phyloP scores from a whole-genome alignment of 2,113 vertebrate species.

The Siphamia tubifer region DNA sequence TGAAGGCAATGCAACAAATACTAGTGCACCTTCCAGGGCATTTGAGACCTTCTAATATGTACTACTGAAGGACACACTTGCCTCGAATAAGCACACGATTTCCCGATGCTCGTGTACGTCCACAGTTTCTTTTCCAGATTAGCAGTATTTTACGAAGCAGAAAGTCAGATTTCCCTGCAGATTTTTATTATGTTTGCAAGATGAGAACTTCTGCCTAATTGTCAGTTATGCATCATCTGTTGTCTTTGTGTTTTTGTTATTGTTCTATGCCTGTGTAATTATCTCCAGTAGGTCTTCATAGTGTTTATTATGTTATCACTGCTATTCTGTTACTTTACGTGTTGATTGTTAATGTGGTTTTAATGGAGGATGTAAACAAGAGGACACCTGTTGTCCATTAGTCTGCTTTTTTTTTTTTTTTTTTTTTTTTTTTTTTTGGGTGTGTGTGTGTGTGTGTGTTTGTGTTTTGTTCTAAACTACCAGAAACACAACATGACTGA shows the following conservation, averaged over 20 bases:
- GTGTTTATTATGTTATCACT: slow-evolving; percentile 49
- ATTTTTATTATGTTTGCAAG: slow-evolving; percentile 2
- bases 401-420: no score
- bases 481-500: slow-evolving; percentile 6
- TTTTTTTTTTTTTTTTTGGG: no score
- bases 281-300: slow-evolving; percentile 35
- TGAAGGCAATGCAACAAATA: neutral
- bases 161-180: slow-evolving; percentile 44
- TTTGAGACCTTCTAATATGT: neutral
- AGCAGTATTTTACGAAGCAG: slow-evolving; percentile 72
- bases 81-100: no score
- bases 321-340: slow-evolving; percentile 46
- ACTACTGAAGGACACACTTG: neutral
- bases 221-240: slow-evolving; percentile 16
- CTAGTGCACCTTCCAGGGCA: neutral
- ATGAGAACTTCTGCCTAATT: slow-evolving; percentile 4
- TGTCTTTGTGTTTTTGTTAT: slow-evolving; percentile 45
- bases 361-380: neutral
- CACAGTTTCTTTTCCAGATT: slow-evolving; percentile 65
- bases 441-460: no score
- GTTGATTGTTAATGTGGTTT: slow-evolving; percentile 30
- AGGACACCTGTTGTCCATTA: neutral
- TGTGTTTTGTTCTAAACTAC: neutral
- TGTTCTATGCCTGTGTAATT: slow-evolving; percentile 33
- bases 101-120: slow-evolving; percentile 14